A percentile compares a stretch with the other conserved stretches of the same genome.
phyloP scores from a whole-genome alignment of 2,888 invertebrate species.

The Oeneis ivallda region DNA sequence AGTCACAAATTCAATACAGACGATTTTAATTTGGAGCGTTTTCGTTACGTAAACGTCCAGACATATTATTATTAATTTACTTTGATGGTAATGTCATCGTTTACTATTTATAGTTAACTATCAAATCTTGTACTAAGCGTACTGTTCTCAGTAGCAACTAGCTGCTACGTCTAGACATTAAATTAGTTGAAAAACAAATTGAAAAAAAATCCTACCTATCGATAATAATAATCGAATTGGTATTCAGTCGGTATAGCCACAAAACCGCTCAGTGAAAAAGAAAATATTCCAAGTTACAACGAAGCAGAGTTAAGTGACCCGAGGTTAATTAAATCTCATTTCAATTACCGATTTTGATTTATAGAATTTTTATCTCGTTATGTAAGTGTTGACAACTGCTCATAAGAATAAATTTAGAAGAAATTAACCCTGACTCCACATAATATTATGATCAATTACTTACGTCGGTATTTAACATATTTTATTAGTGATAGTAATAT shows the following conservation, averaged over 20 bases:
- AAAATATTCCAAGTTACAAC: background rate
- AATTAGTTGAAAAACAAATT: background rate
- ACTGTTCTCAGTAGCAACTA: too few relatives aligned
- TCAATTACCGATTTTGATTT: conserved; percentile 30
- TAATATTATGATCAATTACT: conserved; percentile 7
- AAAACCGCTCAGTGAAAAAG: background rate
- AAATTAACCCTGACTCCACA: background rate
- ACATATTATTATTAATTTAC: too few relatives aligned
- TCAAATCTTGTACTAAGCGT: too few relatives aligned
- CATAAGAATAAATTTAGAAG: conserved; percentile 12
- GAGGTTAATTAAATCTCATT: conserved; percentile 26
- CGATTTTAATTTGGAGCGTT: too few relatives aligned
- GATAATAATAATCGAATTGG: background rate
- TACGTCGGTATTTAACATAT: background rate
- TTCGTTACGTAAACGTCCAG: too few relatives aligned
- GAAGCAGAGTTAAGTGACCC: conserved; percentile 18
- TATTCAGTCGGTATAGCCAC: background rate
- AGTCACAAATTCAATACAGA: too few relatives aligned
- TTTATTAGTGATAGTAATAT: background rate
- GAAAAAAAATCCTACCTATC: too few relatives aligned
- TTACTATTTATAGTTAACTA: too few relatives aligned
- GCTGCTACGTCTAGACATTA: too few relatives aligned
- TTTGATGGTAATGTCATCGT: too few relatives aligned
- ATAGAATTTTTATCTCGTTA: conserved; percentile 18
- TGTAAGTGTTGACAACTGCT: conserved; percentile 13